Conservation (phyloP, 2,797 vertebrate species). For the Ceryle rudis region DNA sequence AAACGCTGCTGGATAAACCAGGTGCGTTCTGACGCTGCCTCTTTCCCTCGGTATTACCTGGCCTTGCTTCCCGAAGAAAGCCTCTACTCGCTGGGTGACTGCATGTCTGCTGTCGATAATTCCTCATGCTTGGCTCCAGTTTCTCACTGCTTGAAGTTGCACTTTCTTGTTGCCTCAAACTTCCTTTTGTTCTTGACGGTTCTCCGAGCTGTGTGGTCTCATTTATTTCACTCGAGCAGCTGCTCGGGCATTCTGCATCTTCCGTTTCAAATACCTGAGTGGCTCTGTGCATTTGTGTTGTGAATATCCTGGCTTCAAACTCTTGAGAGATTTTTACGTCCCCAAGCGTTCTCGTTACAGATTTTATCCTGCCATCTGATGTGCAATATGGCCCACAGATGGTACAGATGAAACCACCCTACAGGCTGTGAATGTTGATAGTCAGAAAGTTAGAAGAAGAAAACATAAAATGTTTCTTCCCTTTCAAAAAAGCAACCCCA, state of each 20-base stretch:
- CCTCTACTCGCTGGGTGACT: not conserved
- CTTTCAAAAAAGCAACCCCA: slow-evolving; percentile 10
- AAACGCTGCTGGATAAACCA: not conserved
- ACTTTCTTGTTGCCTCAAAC: not conserved
- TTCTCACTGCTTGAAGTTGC: not conserved
- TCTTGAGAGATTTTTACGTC: slow-evolving; percentile 3
- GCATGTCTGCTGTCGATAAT: not conserved
- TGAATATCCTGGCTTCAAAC: slow-evolving; percentile 17
- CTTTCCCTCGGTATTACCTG: not conserved
- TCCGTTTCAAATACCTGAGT: slow-evolving; percentile 26
- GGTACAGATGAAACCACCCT: slow-evolving; percentile 9
- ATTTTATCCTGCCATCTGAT: slow-evolving; percentile 60
- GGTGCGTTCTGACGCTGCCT: not conserved
- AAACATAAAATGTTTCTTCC: slow-evolving; percentile 17
- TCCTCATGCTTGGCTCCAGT: not conserved
- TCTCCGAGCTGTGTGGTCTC: slow-evolving; percentile 26
- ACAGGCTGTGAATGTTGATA: slow-evolving; percentile 35
- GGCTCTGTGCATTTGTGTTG: not conserved
- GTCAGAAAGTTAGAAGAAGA: slow-evolving; percentile 38
- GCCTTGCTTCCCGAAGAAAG: not conserved
- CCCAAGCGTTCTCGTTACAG: not conserved
- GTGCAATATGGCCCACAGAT: slow-evolving; percentile 56
- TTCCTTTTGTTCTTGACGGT: slow-evolving; percentile 1
- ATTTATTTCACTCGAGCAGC: slow-evolving; percentile 46
- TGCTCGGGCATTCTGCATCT: not conserved